These are phyloP conservation scores for Helicoverpa zea DNA, from an alignment of 1,140 invertebrate species.

Conservation along the genomic window DNA sequence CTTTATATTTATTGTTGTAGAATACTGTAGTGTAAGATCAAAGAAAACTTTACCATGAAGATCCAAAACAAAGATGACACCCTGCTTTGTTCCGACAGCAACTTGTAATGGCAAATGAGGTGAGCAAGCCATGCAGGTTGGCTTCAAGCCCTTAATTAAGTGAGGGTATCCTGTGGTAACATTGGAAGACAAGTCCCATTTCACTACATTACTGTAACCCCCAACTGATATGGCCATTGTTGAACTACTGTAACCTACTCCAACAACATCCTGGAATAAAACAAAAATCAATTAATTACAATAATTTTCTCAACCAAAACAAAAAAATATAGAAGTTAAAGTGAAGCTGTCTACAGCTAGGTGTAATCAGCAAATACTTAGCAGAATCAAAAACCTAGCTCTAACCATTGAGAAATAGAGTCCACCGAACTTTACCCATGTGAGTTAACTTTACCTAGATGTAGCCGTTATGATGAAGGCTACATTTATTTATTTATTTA, in stretches of 20 bases:
- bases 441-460: too few relatives aligned
- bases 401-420: too few relatives aligned
- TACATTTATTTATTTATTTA: too few relatives aligned
- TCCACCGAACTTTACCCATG: too few relatives aligned
- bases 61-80: conserved; percentile 88
- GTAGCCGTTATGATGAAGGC: too few relatives aligned
- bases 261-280: conserved; percentile 78
- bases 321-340: too few relatives aligned
- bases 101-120: conserved; percentile 88
- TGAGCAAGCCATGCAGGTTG: conserved; percentile 88
- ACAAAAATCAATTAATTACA: not conserved
- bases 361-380: too few relatives aligned
- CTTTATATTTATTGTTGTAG: conserved; percentile 1
- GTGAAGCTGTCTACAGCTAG: too few relatives aligned
- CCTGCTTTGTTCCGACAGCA: conserved; percentile 90
- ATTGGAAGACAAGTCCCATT: conserved; percentile 89
- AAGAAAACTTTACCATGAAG: conserved; percentile 81
- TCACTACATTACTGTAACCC: conserved; percentile 87
- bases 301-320: too few relatives aligned
- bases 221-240: conserved; percentile 87
- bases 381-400: too few relatives aligned
- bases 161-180: conserved; percentile 75
- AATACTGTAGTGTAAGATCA: not conserved
- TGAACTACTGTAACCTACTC: conserved; percentile 85
- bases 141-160: conserved; percentile 85